phyloP scores from a whole-genome alignment of 1,140 invertebrate species.

The Panagrolaimus sp. region DNA sequence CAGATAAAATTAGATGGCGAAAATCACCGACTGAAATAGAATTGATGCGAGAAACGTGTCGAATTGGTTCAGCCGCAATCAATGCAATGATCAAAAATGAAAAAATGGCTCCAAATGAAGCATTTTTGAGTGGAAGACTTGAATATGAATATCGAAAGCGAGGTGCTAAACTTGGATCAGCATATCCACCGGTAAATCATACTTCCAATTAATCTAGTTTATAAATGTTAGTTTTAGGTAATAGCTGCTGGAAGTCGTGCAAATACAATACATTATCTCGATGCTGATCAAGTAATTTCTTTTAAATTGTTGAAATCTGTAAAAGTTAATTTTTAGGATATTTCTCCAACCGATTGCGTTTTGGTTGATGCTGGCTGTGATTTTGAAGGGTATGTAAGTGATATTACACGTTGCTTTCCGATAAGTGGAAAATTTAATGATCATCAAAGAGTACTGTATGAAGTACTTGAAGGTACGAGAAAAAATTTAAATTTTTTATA shows the following conservation, averaged over 20 bases:
- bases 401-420: conserved; percentile 94
- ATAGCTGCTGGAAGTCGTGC: conserved; percentile 80
- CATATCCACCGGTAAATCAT: background rate
- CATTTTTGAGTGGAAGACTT: conserved; percentile 77
- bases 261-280: conserved; percentile 91
- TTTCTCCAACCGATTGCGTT: conserved; percentile 73
- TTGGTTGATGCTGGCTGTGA: conserved; percentile 94
- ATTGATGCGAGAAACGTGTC: conserved; percentile 76
- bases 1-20: conserved; percentile 74
- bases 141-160: conserved; percentile 80
- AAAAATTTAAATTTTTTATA: too few relatives aligned
- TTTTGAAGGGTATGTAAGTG: conserved; percentile 83
- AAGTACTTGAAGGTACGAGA: conserved; percentile 54
- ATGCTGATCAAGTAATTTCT: conserved; percentile 72
- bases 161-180: conserved; percentile 70
- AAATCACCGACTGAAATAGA: conserved; percentile 79
- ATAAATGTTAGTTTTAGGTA: conserved; percentile 83
- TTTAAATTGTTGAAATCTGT: background rate
- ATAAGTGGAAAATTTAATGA: conserved; percentile 74
- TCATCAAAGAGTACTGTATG: conserved; percentile 70
- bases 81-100: conserved; percentile 70
- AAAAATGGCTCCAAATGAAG: conserved; percentile 69
- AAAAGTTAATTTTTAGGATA: conserved; percentile 60
- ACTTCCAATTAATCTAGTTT: background rate
- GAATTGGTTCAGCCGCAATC: conserved; percentile 75